Evolutionary conservation across 2,113 vertebrate species (phyloP), one percentile per base, ranked within the genome.

Genomic region (Oceanites oceanicus): DNA sequence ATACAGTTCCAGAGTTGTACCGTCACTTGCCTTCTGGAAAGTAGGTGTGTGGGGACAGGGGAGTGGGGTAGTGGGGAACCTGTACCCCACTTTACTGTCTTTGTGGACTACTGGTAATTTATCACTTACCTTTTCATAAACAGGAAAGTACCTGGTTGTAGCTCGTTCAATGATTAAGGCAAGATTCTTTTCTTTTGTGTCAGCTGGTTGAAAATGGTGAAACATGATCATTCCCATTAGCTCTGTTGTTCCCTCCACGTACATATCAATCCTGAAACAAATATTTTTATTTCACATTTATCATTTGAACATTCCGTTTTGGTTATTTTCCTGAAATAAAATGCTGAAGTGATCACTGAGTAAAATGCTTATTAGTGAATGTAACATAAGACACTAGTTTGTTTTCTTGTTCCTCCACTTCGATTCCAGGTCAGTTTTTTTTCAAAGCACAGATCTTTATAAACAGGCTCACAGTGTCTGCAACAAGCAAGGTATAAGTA

Each of bases 251-350:
- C 98, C 98, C 72, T 99, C 99, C 29, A 98, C 94, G 3, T 99
- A 99, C 98, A 99, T 99, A 97, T 99, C 98, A 96, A 99, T 98
- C 98, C 99, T 99, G 88, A 62, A 95, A 85, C 27, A 94, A 88
- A 55, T 14, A 44, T 42, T 88, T 92, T 92, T 77, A 27, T 80
- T 88, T n/a, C 25, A 65, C 32, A 55, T 40, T 32, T 78, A 65
- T 38, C 6, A 38, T 36, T 74, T 30, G 42, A 94, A 88, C 17
- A 40, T 68, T 47, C 22, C 11, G 36, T 44, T 74, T 85, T 44
- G 6, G 14, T 84, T 89, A 53, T 89, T 84, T 84, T 77, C 70
- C 61, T 92, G 52, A 81, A 92, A 88, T 29, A 40, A 23, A 40
- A 2, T 10, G 1, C 34, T 88, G n/a, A 73, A 67, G 26, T 18